A percentile compares a stretch with the other conserved stretches of the same genome.
phyloP scores from a whole-genome alignment of 2,888 invertebrate species.

The Cheilosia vernalis region DNA sequence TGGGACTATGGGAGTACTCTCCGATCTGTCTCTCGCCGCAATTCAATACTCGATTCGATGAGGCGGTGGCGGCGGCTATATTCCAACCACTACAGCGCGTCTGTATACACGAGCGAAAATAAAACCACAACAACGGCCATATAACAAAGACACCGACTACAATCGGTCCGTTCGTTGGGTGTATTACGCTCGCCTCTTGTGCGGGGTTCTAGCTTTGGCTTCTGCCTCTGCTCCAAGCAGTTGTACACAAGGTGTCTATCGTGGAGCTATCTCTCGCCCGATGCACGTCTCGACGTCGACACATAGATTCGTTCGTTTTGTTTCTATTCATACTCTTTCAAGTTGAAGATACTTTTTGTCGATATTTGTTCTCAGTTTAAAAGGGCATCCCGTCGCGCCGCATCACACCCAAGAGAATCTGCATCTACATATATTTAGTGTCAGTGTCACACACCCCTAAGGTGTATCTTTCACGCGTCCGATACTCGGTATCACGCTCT shows the following conservation, averaged over 20 bases:
- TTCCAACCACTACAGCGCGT: constrained; percentile 29
- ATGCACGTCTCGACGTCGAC: constrained; percentile 53
- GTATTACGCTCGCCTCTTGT: constrained; percentile 34
- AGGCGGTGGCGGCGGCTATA: background rate
- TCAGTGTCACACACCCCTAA: constrained; percentile 5
- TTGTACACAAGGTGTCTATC: constrained; percentile 73
- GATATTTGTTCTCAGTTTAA: constrained; percentile 34
- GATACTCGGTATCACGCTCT: constrained; percentile 48
- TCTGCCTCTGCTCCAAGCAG: constrained; percentile 64
- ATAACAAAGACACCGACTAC: constrained; percentile 62
- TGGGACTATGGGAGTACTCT: background rate
- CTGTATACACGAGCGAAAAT: constrained; percentile 4
- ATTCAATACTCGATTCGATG: constrained; percentile 62
- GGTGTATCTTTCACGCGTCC: constrained; percentile 35
- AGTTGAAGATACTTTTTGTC: constrained; percentile 36
- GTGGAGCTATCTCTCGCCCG: constrained; percentile 62
- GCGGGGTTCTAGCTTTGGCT: constrained; percentile 71
- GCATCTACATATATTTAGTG: constrained; percentile 5
- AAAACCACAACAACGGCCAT: constrained; percentile 19
- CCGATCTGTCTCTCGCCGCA: constrained; percentile 50
- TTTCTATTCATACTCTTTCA: constrained; percentile 11
- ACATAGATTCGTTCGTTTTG: constrained; percentile 34
- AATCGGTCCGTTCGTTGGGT: constrained; percentile 39
- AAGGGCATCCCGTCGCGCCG: constrained; percentile 47
- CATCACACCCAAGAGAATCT: constrained; percentile 38